Evolutionary conservation across 2,888 invertebrate species (phyloP).

Genomic region (Tethea ocularis): DNA sequence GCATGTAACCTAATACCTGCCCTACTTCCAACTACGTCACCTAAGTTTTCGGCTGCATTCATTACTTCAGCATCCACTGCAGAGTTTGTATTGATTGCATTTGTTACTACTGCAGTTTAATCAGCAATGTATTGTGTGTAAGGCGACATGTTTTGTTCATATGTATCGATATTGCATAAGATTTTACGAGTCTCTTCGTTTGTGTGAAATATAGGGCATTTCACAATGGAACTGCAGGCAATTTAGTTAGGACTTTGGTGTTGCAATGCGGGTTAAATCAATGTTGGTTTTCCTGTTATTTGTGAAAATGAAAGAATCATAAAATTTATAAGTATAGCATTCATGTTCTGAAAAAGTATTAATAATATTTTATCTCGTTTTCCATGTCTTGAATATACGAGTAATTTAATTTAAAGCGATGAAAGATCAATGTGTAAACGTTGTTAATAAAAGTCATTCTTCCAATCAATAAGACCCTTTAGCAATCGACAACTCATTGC

Average conservation of each 20-base stretch:
- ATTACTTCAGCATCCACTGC: conserved; percentile 14
- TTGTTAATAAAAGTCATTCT: conserved; percentile 10
- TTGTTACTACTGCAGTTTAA: conserved; percentile 14
- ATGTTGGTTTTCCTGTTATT: conserved; percentile 14
- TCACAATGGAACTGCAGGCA: conserved; percentile 32
- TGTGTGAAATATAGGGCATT: conserved; percentile 48
- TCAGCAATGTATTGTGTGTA: conserved; percentile 24
- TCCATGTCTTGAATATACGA: background rate
- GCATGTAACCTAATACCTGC: conserved; percentile 38
- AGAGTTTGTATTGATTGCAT: conserved; percentile 13
- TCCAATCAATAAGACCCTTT: conserved; percentile 18
- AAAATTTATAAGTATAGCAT: no score
- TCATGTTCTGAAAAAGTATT: no score
- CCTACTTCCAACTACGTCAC: conserved; percentile 20
- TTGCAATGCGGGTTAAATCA: conserved; percentile 21
- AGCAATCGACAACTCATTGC: conserved; percentile 16
- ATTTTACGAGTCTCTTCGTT: conserved; percentile 16
- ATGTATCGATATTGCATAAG: conserved; percentile 13
- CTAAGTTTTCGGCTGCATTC: background rate
- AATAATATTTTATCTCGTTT: no score
- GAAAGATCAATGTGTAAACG: background rate
- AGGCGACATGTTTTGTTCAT: background rate
- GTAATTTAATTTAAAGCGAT: background rate
- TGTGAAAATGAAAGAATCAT: no score
- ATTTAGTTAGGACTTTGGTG: conserved; percentile 22